A percentile compares a stretch with the other conserved stretches of the same genome.
phyloP scores from a whole-genome alignment of 1,140 invertebrate genomes.

The Mycetomoellerius zeteki region DNA sequence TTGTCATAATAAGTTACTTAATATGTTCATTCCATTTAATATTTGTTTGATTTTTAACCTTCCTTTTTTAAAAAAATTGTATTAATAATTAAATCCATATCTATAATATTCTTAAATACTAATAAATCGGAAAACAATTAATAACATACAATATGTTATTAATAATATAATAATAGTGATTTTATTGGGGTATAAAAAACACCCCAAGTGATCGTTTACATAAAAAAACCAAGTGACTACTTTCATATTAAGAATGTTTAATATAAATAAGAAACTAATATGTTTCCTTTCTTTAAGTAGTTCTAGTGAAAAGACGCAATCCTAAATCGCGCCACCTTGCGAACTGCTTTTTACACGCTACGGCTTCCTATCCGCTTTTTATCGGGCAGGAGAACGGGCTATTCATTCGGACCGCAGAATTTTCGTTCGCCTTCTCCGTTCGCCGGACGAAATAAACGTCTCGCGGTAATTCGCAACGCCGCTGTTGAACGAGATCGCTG shows the following conservation, averaged over 20 bases:
- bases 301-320: slow-evolving; percentile 14
- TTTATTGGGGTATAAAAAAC: too few species aligned
- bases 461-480: slow-evolving; percentile 64
- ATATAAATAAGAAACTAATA: slow-evolving; percentile 7
- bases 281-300: slow-evolving; percentile 2
- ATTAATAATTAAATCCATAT: too few species aligned
- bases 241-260: background rate
- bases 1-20: too few species aligned
- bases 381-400: slow-evolving; percentile 26
- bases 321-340: slow-evolving; percentile 21
- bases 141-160: too few species aligned
- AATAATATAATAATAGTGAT: too few species aligned
- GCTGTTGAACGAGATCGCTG: slow-evolving; percentile 53
- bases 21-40: too few species aligned
- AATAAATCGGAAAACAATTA: too few species aligned
- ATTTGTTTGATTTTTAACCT: too few species aligned
- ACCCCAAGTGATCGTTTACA: too few species aligned
- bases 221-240: too few species aligned
- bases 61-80: too few species aligned
- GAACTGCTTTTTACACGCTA: background rate
- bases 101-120: too few species aligned
- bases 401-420: slow-evolving; percentile 39
- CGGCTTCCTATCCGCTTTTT: slow-evolving; percentile 39
- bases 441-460: slow-evolving; percentile 58
- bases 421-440: slow-evolving; percentile 35